A percentile compares a stretch with the other conserved stretches of the same genome.
These are phyloP conservation scores for Monochamus saltuarius DNA, from an alignment of 1,140 invertebrate species.

Conservation along the genomic window DNA sequence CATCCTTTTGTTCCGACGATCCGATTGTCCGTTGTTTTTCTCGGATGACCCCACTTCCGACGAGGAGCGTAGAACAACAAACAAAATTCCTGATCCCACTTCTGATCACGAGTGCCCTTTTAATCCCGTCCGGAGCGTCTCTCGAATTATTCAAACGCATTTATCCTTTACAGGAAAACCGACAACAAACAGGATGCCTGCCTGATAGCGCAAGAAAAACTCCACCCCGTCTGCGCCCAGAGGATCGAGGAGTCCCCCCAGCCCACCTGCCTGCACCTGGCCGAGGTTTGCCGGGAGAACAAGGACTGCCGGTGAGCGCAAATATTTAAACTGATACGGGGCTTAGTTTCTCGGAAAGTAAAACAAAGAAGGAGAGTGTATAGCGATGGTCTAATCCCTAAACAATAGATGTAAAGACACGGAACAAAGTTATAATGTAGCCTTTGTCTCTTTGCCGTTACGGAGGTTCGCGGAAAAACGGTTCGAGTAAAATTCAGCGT, in stretches of 20 bases:
- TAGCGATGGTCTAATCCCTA: too few species aligned
- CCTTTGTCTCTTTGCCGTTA: too few species aligned
- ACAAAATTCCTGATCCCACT: too few species aligned
- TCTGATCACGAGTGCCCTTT: too few species aligned
- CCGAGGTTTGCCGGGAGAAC: slow-evolving; percentile 74
- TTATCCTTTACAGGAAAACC: slow-evolving; percentile 65
- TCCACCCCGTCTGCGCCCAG: slow-evolving; percentile 84
- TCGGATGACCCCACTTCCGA: neutral
- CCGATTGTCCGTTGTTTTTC: neutral
- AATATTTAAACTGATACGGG: slow-evolving; percentile 2
- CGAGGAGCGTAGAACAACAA: too few species aligned
- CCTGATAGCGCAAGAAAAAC: slow-evolving; percentile 81
- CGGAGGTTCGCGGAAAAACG: too few species aligned
- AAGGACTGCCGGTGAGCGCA: slow-evolving; percentile 66
- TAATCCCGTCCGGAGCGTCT: too few species aligned
- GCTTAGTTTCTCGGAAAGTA: neutral
- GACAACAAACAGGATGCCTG: slow-evolving; percentile 80
- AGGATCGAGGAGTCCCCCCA: slow-evolving; percentile 68
- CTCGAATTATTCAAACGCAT: too few species aligned
- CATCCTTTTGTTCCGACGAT: too few species aligned
- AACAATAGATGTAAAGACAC: too few species aligned
- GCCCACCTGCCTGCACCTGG: slow-evolving; percentile 78
- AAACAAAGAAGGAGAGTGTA: neutral
- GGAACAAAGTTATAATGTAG: too few species aligned
- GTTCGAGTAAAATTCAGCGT: too few species aligned